These are phyloP conservation scores for Elegia similella DNA, from an alignment of 2,888 invertebrate genomes.

Conservation along the genomic window DNA sequence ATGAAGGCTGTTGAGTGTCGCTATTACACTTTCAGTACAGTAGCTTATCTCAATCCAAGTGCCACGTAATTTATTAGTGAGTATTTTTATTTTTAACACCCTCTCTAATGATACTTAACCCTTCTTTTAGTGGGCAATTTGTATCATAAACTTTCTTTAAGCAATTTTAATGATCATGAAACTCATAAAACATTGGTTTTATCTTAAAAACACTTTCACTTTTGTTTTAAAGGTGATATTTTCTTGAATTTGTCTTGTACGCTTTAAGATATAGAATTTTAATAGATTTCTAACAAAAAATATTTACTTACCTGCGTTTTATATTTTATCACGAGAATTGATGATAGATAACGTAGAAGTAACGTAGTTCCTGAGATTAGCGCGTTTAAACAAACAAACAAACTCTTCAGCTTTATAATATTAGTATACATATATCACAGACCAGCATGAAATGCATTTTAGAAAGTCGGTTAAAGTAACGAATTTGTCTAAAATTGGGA, in stretches of 20 bases:
- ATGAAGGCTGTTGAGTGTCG: no score
- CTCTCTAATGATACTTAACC: neutral
- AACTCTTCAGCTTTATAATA: no score
- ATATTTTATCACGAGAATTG: neutral
- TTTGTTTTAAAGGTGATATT: neutral
- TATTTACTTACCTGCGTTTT: neutral
- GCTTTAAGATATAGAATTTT: neutral
- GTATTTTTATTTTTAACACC: neutral
- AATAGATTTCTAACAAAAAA: neutral
- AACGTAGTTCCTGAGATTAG: neutral
- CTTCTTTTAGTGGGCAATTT: neutral
- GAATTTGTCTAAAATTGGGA: neutral
- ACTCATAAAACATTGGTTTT: no score
- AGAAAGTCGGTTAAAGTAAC: neutral
- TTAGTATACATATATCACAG: no score
- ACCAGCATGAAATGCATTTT: neutral
- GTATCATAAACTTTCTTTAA: neutral
- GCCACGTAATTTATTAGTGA: neutral
- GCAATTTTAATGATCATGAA: neutral
- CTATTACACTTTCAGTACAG: neutral
- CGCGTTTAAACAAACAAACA: no score
- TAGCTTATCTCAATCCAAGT: neutral
- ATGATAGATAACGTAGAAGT: neutral
- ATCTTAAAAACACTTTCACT: neutral
- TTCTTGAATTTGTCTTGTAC: neutral